Evolutionary conservation across 1,140 invertebrate species (phyloP).

Genomic region (Drosophila prosaltans): DNA sequence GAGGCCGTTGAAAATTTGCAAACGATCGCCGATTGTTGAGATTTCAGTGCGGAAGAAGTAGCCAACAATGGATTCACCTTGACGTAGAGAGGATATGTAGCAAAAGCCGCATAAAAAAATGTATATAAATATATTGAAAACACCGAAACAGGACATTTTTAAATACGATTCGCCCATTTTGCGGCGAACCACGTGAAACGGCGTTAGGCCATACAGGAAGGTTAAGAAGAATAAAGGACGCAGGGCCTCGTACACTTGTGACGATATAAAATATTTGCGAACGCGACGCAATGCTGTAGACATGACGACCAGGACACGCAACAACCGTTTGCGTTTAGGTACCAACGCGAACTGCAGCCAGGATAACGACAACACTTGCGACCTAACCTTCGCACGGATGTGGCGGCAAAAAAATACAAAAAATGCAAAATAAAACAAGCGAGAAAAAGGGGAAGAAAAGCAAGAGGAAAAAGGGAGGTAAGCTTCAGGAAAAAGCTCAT

Average conservation of each 20-base stretch:
- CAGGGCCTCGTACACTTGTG: constrained; percentile 74
- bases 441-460: constrained; percentile 19
- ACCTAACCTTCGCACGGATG: constrained; percentile 40
- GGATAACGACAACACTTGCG: constrained; percentile 29
- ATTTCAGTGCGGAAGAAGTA: constrained; percentile 75
- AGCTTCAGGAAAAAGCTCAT: constrained; percentile 38
- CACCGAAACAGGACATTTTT: constrained; percentile 62
- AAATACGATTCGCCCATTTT: constrained; percentile 68
- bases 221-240: constrained; percentile 71
- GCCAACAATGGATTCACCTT: constrained; percentile 71
- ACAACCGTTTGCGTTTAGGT: constrained; percentile 54
- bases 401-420: constrained; percentile 11
- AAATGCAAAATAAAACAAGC: constrained; percentile 23
- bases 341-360: constrained; percentile 61
- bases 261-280: constrained; percentile 72
- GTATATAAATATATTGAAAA: constrained; percentile 70
- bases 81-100: constrained; percentile 59
- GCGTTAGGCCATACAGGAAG: constrained; percentile 66
- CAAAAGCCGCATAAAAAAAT: constrained; percentile 63
- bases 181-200: constrained; percentile 63
- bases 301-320: constrained; percentile 20
- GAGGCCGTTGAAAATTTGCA: constrained; percentile 71
- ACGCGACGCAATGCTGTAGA: constrained; percentile 62
- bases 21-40: constrained; percentile 65
- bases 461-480: constrained; percentile 25